A percentile compares a stretch with the other conserved stretches of the same genome.
phyloP scores from a whole-genome alignment of 2,888 invertebrate genomes.

The Metacarcinus magister region DNA sequence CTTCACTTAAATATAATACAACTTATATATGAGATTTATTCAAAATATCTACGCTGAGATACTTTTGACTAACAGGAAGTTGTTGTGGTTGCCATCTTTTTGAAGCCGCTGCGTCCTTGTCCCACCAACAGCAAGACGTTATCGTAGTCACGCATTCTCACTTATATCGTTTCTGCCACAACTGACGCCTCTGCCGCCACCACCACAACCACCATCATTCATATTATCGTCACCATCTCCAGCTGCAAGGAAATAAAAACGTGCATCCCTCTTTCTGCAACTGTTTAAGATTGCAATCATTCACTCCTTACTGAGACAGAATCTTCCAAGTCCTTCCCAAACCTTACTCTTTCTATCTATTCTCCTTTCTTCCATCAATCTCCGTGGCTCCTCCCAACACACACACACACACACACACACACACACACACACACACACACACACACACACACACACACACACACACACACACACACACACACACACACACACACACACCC shows the following conservation, averaged over 20 bases:
- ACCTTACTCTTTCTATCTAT: neutral
- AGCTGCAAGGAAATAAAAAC: neutral
- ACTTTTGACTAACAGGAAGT: neutral
- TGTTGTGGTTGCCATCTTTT: neutral
- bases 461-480: constrained; percentile 53
- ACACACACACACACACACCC: neutral
- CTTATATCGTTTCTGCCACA: neutral
- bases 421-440: neutral
- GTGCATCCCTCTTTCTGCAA: neutral
- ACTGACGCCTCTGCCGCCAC: neutral
- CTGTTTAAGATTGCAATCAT: neutral
- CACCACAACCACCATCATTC: neutral
- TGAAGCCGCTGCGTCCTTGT: neutral
- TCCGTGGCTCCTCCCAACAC: neutral
- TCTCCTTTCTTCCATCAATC: neutral
- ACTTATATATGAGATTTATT: neutral
- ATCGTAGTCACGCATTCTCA: neutral
- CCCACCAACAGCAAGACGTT: neutral
- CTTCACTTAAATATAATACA: neutral
- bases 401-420: no score
- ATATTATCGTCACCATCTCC: neutral
- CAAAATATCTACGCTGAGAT: neutral
- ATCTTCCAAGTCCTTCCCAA: neutral
- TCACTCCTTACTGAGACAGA: neutral
- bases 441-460: constrained; percentile 4